Conservation (phyloP, 2,888 invertebrate genomes). For the Junonia oenone region DNA sequence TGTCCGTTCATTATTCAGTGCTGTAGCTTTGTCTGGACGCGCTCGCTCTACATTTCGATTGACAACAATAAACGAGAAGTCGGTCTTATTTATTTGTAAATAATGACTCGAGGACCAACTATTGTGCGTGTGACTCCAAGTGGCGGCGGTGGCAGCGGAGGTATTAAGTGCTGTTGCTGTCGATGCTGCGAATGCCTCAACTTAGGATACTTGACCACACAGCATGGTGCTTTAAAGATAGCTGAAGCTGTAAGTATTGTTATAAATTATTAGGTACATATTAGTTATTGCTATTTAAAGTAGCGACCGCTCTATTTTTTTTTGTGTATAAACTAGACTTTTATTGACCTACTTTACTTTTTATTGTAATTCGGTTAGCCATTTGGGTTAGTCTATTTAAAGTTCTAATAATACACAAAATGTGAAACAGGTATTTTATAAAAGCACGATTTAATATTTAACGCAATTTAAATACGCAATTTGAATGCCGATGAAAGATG, state of each 20-base stretch:
- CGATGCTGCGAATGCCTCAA: constrained; percentile 89
- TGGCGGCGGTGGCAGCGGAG: constrained; percentile 56
- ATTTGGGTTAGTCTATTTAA: background rate
- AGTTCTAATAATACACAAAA: too few relatives aligned
- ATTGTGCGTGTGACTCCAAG: constrained; percentile 63
- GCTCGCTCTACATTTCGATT: background rate
- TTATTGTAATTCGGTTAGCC: background rate
- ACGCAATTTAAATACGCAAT: too few relatives aligned
- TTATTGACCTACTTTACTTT: background rate
- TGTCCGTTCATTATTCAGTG: constrained; percentile 38
- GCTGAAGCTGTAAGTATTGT: constrained; percentile 83
- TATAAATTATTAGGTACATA: constrained; percentile 34
- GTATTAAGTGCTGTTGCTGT: constrained; percentile 86
- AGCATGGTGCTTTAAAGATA: constrained; percentile 86
- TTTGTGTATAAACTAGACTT: background rate
- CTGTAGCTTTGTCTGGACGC: constrained; percentile 21
- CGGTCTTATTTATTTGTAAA: constrained; percentile 21
- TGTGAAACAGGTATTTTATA: too few relatives aligned
- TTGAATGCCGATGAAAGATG: too few relatives aligned
- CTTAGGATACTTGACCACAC: constrained; percentile 85
- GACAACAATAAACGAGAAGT: constrained; percentile 4
- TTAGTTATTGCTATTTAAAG: background rate
- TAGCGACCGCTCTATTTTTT: background rate
- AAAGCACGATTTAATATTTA: too few relatives aligned
- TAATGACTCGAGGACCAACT: constrained; percentile 70